These are phyloP conservation scores for Leucophenga maculata DNA, from an alignment of 2,888 invertebrate genomes.

Conservation along the genomic window DNA sequence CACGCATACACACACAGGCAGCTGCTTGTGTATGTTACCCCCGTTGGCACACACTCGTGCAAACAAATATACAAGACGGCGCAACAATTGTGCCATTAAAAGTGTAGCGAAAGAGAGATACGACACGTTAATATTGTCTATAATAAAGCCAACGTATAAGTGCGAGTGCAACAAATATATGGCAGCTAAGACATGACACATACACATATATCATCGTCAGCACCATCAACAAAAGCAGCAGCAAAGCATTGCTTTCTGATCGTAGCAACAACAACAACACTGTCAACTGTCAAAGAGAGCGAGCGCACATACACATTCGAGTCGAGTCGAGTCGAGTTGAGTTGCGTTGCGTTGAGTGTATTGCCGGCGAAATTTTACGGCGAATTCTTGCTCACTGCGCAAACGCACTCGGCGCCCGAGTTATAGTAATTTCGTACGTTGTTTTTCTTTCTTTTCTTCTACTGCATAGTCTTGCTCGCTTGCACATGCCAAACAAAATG, in stretches of 20 bases:
- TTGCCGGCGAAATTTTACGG: conserved; percentile 23
- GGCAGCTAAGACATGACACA: neutral
- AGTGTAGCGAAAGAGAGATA: conserved; percentile 53
- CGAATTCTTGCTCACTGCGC: conserved; percentile 16
- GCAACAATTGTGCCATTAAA: conserved; percentile 71
- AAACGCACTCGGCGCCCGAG: conserved; percentile 16
- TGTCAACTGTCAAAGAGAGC: neutral
- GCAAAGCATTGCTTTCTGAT: too few relatives aligned
- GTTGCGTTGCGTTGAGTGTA: too few relatives aligned
- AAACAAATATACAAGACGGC: conserved; percentile 40
- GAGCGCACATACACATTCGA: neutral
- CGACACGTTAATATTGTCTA: neutral
- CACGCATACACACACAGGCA: conserved; percentile 30
- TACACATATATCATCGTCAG: neutral
- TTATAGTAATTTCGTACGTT: neutral
- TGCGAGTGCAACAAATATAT: conserved; percentile 15
- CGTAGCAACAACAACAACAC: neutral
- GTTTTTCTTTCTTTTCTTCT: too few relatives aligned
- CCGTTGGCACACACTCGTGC: conserved; percentile 24
- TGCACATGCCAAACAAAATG: conserved; percentile 29
- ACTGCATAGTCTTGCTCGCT: conserved; percentile 1
- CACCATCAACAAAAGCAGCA: too few relatives aligned
- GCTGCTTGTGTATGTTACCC: conserved; percentile 1
- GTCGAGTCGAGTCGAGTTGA: too few relatives aligned
- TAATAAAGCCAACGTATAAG: neutral